Percentiles rank a stretch among this genome's conserved stretches.
These are phyloP conservation scores for Apoderus coryli DNA, from an alignment of 2,888 invertebrate species.

Conservation along the genomic window DNA sequence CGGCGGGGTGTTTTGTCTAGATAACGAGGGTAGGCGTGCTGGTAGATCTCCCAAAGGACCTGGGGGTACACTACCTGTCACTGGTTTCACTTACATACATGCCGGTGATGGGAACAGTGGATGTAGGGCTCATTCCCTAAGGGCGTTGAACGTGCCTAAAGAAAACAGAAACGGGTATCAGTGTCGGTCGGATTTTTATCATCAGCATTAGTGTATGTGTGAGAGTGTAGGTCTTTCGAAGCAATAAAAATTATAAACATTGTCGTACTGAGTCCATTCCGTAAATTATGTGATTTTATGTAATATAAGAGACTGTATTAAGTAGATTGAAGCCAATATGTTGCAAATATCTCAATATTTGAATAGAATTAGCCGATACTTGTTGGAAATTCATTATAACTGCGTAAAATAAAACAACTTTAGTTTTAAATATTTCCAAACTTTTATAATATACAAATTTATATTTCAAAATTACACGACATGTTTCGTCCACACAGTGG, in stretches of 20 bases:
- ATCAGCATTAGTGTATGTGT: slow-evolving; percentile 27
- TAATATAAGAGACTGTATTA: slow-evolving; percentile 31
- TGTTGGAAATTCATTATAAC: too few relatives aligned
- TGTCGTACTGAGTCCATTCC: slow-evolving; percentile 33
- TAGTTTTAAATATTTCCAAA: too few relatives aligned
- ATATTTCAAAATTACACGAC: too few relatives aligned
- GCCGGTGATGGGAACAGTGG: slow-evolving; percentile 53
- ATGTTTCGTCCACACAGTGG: too few relatives aligned
- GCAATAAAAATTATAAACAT: too few relatives aligned
- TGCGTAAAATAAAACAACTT: too few relatives aligned
- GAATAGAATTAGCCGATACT: too few relatives aligned
- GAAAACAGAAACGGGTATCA: slow-evolving; percentile 29
- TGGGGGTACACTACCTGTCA: slow-evolving; percentile 52
- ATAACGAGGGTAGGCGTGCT: slow-evolving; percentile 34
- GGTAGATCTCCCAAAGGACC: slow-evolving; percentile 34
- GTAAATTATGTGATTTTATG: slow-evolving; percentile 30
- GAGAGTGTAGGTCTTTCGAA: too few relatives aligned
- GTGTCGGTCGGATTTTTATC: slow-evolving; percentile 25
- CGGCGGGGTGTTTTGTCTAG: slow-evolving; percentile 61
- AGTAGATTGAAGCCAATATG: too few relatives aligned
- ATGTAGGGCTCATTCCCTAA: slow-evolving; percentile 38
- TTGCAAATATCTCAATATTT: too few relatives aligned
- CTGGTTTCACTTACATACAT: slow-evolving; percentile 58
- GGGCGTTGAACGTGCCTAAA: slow-evolving; percentile 24
- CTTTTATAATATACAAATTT: too few relatives aligned